These are phyloP conservation scores for Chionodraco myersi DNA, from an alignment of 2,113 vertebrate species.

Conservation along the genomic window DNA sequence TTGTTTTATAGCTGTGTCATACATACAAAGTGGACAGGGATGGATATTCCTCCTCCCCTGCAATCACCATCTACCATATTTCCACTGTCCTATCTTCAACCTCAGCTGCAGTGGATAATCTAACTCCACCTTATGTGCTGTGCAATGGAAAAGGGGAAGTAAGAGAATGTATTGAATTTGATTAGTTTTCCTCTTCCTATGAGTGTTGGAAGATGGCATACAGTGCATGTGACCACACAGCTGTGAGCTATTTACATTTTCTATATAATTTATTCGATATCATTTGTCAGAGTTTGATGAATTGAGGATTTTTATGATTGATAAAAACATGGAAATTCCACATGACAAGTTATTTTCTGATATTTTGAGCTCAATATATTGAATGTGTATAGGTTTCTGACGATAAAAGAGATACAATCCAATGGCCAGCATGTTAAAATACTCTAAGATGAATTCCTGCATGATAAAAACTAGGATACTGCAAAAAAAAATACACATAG, in stretches of 20 bases:
- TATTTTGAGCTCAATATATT: neutral
- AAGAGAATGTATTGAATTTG: conserved; percentile 8
- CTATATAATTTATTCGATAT: too few species aligned
- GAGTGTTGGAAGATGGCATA: neutral
- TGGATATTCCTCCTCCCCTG: conserved; percentile 36
- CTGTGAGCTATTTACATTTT: neutral
- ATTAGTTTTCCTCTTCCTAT: conserved; percentile 3
- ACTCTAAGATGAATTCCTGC: neutral
- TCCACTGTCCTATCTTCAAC: conserved; percentile 37
- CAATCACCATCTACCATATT: conserved; percentile 58
- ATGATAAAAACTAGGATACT: neutral
- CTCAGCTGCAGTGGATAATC: conserved; percentile 52
- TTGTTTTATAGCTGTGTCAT: conserved; percentile 64
- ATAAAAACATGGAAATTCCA: neutral
- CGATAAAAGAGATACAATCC: neutral
- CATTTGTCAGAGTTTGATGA: neutral
- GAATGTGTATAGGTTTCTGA: neutral
- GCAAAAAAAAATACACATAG: neutral
- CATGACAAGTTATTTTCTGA: neutral
- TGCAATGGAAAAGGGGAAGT: conserved; percentile 34
- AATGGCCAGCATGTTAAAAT: neutral
- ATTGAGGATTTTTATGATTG: neutral
- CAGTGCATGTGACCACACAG: conserved; percentile 7
- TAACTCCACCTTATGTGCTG: conserved; percentile 29
- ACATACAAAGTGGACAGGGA: conserved; percentile 48